A percentile compares a stretch with the other conserved stretches of the same genome.
These are phyloP conservation scores for Vollenhovia emeryi DNA, from an alignment of 1,140 invertebrate genomes.

Conservation along the genomic window DNA sequence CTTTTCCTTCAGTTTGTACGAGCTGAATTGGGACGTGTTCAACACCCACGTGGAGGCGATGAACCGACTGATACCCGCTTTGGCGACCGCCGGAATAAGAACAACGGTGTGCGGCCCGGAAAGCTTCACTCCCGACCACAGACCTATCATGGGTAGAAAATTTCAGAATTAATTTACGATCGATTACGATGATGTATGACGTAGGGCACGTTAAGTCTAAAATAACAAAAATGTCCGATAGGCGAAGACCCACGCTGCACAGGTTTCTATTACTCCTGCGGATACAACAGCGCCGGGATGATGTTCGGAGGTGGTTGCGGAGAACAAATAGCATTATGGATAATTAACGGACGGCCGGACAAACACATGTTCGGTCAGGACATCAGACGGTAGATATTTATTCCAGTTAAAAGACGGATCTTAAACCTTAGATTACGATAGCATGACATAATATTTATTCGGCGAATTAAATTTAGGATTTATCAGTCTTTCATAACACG, in stretches of 20 bases:
- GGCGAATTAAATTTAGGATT: not conserved
- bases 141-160: slow-evolving; percentile 92
- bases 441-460: not conserved
- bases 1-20: slow-evolving; percentile 93
- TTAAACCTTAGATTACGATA: slow-evolving; percentile 9
- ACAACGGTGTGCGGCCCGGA: slow-evolving; percentile 94
- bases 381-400: slow-evolving; percentile 87
- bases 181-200: not conserved
- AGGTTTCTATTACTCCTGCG: slow-evolving; percentile 93
- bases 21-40: slow-evolving; percentile 94
- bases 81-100: slow-evolving; percentile 92
- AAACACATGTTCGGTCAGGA: slow-evolving; percentile 95
- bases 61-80: slow-evolving; percentile 89
- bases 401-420: not conserved
- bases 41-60: slow-evolving; percentile 91
- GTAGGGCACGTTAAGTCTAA: not conserved
- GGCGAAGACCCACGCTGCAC: slow-evolving; percentile 85
- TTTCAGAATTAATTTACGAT: slow-evolving; percentile 26
- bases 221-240: slow-evolving; percentile 62
- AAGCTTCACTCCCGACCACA: slow-evolving; percentile 96
- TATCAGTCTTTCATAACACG: not conserved
- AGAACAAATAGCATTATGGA: slow-evolving; percentile 94
- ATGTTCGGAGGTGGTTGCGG: slow-evolving; percentile 95
- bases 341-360: slow-evolving; percentile 92
- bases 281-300: slow-evolving; percentile 96